Evolutionary conservation across 1,140 invertebrate genomes (phyloP).

Genomic region (Trissolcus basalis): DNA sequence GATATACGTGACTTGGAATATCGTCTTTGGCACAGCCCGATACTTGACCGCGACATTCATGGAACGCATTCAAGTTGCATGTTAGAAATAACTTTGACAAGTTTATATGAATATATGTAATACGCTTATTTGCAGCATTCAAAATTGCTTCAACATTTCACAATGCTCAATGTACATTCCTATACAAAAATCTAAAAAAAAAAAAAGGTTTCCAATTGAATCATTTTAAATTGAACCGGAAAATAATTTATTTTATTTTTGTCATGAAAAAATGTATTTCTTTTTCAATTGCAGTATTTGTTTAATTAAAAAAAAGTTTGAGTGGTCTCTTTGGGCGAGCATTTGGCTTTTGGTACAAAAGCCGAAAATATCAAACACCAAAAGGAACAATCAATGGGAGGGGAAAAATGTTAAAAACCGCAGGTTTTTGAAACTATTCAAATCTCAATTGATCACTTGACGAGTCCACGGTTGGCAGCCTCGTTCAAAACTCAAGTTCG

Average conservation of each 20-base stretch:
- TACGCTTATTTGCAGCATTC: slow-evolving; percentile 26
- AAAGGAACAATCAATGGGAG: slow-evolving; percentile 1
- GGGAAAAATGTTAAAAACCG: slow-evolving; percentile 28
- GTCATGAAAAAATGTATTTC: too few relatives aligned
- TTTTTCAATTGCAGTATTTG: neutral
- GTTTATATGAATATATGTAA: slow-evolving; percentile 48
- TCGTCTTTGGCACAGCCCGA: slow-evolving; percentile 26
- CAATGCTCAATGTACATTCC: slow-evolving; percentile 9
- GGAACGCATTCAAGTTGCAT: slow-evolving; percentile 44
- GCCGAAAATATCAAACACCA: slow-evolving; percentile 8
- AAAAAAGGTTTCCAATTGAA: neutral
- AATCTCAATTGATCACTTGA: slow-evolving; percentile 51
- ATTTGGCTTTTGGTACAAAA: too few relatives aligned
- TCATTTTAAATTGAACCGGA: too few relatives aligned
- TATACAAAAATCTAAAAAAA: too few relatives aligned
- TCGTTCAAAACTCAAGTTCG: slow-evolving; percentile 32
- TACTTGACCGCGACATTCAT: slow-evolving; percentile 55
- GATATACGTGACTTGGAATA: slow-evolving; percentile 41
- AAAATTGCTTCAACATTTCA: slow-evolving; percentile 24
- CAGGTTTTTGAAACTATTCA: slow-evolving; percentile 50
- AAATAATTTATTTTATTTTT: too few relatives aligned
- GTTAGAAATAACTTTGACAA: slow-evolving; percentile 47
- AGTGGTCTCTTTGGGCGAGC: neutral
- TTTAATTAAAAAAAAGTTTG: slow-evolving; percentile 20
- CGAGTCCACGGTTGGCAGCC: slow-evolving; percentile 34